A percentile compares a stretch with the other conserved stretches of the same genome.
Evolutionary conservation across 2,888 invertebrate species (phyloP).

Genomic region (Zhuqinia jingwanae): DNA sequence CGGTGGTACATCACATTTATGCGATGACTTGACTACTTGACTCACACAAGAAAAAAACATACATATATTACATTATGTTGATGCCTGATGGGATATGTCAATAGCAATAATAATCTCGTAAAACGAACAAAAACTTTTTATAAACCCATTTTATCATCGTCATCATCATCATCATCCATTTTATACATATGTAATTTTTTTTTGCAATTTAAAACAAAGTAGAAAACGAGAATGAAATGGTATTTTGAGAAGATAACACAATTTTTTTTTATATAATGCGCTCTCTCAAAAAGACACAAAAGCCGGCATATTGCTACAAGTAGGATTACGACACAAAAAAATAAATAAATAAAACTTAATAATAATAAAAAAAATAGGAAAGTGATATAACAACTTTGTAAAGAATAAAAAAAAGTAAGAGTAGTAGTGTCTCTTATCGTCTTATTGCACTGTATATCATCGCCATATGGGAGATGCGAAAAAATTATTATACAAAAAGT

Average conservation of each 20-base stretch:
- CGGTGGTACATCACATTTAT: background rate
- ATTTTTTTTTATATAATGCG: background rate
- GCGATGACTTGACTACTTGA: background rate
- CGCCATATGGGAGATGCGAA: no score
- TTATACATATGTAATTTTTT: background rate
- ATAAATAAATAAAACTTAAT: no score
- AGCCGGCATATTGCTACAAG: constrained; percentile 2
- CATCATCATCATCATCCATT: no score
- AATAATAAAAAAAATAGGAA: no score
- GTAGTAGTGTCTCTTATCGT: no score
- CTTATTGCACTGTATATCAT: no score
- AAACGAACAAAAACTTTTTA: constrained; percentile 62
- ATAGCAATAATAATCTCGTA: constrained; percentile 29
- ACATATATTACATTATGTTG: background rate
- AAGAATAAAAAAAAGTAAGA: background rate
- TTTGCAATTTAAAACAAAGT: constrained; percentile 10
- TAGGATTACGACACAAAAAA: constrained; percentile 16
- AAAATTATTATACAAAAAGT: no score
- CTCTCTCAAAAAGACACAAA: background rate
- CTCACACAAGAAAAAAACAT: background rate
- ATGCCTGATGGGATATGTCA: constrained; percentile 36
- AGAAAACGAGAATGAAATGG: background rate
- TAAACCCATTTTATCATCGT: no score
- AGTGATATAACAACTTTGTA: constrained; percentile 9
- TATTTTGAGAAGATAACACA: no score